These are phyloP conservation scores for Nipponia nippon DNA, from an alignment of 2,113 vertebrate genomes.

Conservation along the genomic window DNA sequence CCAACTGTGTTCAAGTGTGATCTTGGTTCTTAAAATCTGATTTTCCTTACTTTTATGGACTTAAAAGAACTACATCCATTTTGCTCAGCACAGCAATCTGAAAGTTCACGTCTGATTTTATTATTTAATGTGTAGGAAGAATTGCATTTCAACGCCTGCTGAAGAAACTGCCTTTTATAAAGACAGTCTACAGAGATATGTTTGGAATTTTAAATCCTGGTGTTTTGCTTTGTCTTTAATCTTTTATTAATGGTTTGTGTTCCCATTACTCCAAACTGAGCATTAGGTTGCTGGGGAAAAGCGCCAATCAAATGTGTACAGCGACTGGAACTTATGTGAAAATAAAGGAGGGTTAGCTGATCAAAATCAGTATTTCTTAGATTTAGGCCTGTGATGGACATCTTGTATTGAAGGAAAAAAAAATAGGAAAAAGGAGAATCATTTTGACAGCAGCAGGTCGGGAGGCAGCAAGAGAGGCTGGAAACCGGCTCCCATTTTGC, in stretches of 20 bases:
- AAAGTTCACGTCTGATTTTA: slow-evolving; percentile 72
- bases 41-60: slow-evolving; percentile 56
- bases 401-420: not conserved
- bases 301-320: slow-evolving; percentile 32
- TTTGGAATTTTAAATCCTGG: slow-evolving; percentile 70
- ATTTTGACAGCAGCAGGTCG: slow-evolving; percentile 14
- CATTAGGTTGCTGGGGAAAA: slow-evolving; percentile 39
- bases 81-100: slow-evolving; percentile 68
- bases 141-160: slow-evolving; percentile 54
- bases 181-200: slow-evolving; percentile 67
- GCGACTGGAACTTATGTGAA: slow-evolving; percentile 29
- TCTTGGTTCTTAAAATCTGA: slow-evolving; percentile 50
- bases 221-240: slow-evolving; percentile 66
- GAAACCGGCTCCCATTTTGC: not conserved
- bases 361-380: slow-evolving; percentile 34
- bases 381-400: slow-evolving; percentile 34
- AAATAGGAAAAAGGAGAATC: not conserved
- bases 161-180: slow-evolving; percentile 68
- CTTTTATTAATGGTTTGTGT: slow-evolving; percentile 73
- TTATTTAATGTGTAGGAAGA: slow-evolving; percentile 70
- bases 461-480: not conserved
- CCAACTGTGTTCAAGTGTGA: slow-evolving; percentile 47
- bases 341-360: slow-evolving; percentile 43
- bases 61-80: slow-evolving; percentile 62
- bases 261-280: slow-evolving; percentile 65